Evolutionary conservation across 2,113 vertebrate species (phyloP), one percentile per base, ranked within the genome.

Genomic region (Silurus asotus): DNA sequence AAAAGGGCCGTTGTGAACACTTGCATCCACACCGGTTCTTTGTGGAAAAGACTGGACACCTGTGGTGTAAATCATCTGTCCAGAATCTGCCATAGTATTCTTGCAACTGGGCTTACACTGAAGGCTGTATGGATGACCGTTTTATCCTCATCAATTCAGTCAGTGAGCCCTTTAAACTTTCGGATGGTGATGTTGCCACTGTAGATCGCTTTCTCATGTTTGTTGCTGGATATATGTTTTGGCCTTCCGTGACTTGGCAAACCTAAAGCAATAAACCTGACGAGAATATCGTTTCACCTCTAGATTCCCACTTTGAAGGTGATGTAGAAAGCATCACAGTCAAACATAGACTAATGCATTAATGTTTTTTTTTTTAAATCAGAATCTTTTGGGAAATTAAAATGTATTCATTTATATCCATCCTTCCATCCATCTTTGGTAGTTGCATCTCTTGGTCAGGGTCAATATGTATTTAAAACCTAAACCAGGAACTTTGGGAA

Each of bases 171-270:
- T 14, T 53, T 20, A 7, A 13, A 5, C 6, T 11, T 28, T 13
- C 8, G 51, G 14, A 56, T 28, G 51, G 7, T 37, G n/a, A 28
- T 4, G n/a, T 8, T 9, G 14, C 1, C n/a, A 56, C 1, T 2
- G 17, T 10, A 5, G 76, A 37, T 37, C 37, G 37, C 1, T 37
- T 37, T 56, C 13, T 45, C 28, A 45, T 5, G 17, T 14, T 75
- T 61, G 51, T 53, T 59, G 82, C 70, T 53, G 77, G 67, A 88
- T 64, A 13, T 65, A 7, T 75, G 17, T 64, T 20, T 45, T 45
- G 28, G 8, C 25, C 56, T 19, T 55, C 56, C 28, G 23, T 0
- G 0, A 28, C 56, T 80, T 37, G 5, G 4, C 55, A 45, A 1
- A 19, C 37, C 51, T 23, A 48, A 37, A 83, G 11, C 37, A 48